Evolutionary conservation across 2,113 vertebrate genomes (phyloP), one percentile per base, ranked within the genome.

Genomic region (Numida meleagris): DNA sequence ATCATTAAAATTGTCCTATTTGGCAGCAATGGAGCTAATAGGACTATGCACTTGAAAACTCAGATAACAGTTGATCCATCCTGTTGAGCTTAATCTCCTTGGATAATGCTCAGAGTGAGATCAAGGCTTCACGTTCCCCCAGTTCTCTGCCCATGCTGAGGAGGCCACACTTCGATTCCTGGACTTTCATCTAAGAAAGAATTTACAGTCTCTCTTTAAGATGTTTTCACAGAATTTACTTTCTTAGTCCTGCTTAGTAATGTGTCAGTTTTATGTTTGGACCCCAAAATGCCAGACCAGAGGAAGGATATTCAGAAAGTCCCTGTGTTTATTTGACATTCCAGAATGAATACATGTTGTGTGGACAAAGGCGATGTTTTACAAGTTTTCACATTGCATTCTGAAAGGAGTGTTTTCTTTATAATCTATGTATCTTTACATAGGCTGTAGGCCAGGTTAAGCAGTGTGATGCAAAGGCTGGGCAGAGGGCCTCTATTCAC

Each of bases 401-500:
- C 75, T 93, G 84, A 89, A 96, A 96, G 57, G 57, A 92, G 82
- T 97, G 94, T 97, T 97, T 97, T 97, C 96, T 95, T 96, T 97
- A 95, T 87, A 96, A 96, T 96, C 93, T 91, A 62, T 91, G 79
- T 89, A 89, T 96, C 97, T 97, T 97, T 96, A 79, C 68, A 82
- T 97, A 97, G 96, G 96, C 96, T 88, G 85, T 51, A 88, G 90
- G 95, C 97, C 97, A 97, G 97, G 75, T 85, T 93, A 93, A 96
- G 96, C 95, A 95, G 83, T 91, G 90, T 96, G 97, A 88, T 97
- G 95, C 94, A 96, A 96, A 96, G 76, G 50, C 92, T 91, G 92
- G 86, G 94, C 94, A 95, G 72, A 95, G 55, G 82, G 95, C 89
- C 82, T 66, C 83, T 87, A 45, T 86, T 96, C 96, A 96, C 96